Base-by-base conservation (phyloP, 1,140 invertebrate species). In the Zaprionus ornatus region DNA sequence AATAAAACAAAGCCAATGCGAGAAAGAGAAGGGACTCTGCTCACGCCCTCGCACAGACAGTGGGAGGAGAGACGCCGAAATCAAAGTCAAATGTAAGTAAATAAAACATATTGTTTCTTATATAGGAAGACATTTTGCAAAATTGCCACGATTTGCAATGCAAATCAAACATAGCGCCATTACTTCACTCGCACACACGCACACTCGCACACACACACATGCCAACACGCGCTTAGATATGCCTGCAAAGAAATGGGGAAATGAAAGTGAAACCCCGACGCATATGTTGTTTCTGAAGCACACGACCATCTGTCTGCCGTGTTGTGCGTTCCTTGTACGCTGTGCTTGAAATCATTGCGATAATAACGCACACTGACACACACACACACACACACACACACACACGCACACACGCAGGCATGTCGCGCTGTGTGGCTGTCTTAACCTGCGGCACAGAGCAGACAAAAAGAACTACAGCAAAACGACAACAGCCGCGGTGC, bases 71-170 rank as follows among this genome's bases (percentile, higher is more conserved):
- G 56, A 70, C 69, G 72, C 70, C 72, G 70, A 90, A 88, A 88
- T 88, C 84, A 88, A 88, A 88, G 81, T 88, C 85, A 90, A 79
- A 84, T 88, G 84, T 90, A 90, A 88, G 84, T 88, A 90, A 88
- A 88, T 88, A 88, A 88, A 88, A 88, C 84, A 88, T 88, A 88
- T 88, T 88, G 84, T 90, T 90, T 88, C 85, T 82, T 82, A 76
- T 88, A 90, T 90, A 84, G 85, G 79, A 88, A 88, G 84, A 88
- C 84, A 88, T 88, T 90, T 85, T 90, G 81, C 81, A 77, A 90
- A 90, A 90, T 90, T 90, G 87, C 85, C 72, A 75, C 86, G 81
- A 90, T 90, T 90, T 90, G 85, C 85, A 90, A 86, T 90, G 85
- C 85, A 90, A 90, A 90, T 90, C 85, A 84, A 88, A 87, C 84